Evolutionary conservation across 1,140 invertebrate genomes (phyloP).

Genomic region (Capitella teleta): DNA sequence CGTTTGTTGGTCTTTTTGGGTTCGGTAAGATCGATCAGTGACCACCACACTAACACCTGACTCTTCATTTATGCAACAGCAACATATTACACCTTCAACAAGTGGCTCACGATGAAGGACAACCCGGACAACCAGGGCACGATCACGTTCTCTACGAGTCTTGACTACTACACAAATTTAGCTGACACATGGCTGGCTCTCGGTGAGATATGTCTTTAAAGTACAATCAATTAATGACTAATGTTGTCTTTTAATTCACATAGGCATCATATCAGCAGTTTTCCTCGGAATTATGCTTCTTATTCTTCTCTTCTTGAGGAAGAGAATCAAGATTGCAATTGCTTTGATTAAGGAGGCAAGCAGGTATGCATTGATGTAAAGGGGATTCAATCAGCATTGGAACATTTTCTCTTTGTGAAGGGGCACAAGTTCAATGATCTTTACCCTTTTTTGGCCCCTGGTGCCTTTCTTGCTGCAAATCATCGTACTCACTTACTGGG

Average conservation of each 20-base stretch:
- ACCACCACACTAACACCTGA: too few relatives aligned
- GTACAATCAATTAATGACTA: neutral
- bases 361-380: conserved; percentile 36
- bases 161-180: conserved; percentile 45
- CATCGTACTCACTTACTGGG: conserved; percentile 57
- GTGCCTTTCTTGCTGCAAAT: conserved; percentile 77
- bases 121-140: conserved; percentile 22
- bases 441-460: conserved; percentile 79
- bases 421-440: conserved; percentile 75
- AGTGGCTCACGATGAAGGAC: conserved; percentile 48
- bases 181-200: conserved; percentile 61
- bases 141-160: conserved; percentile 43
- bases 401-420: conserved; percentile 41
- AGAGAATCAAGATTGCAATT: conserved; percentile 75
- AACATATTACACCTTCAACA: conserved; percentile 41
- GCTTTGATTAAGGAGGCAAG: conserved; percentile 73
- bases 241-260: neutral
- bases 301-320: conserved; percentile 69
- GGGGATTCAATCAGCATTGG: neutral
- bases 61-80: conserved; percentile 18
- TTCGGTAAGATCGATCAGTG: conserved; percentile 56
- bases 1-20: conserved; percentile 55
- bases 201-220: conserved; percentile 26
- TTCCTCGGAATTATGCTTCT: conserved; percentile 53
- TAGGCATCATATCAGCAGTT: conserved; percentile 53